These are phyloP conservation scores for Eulemur mongoz DNA, from an alignment of 2,797 vertebrate species.

Conservation along the genomic window DNA sequence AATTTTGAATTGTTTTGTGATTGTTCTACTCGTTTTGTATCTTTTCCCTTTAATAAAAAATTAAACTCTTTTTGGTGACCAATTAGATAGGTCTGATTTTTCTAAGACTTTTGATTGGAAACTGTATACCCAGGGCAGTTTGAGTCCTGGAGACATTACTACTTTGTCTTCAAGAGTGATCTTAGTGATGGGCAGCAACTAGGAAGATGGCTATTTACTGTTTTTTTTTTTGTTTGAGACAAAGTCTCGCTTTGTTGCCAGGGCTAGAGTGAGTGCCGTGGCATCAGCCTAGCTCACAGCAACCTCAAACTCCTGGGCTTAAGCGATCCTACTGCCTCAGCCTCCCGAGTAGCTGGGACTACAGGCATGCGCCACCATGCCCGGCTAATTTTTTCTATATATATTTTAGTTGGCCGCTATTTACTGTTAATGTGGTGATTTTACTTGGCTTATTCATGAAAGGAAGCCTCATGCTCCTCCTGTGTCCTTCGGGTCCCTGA, in stretches of 20 bases:
- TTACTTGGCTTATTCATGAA: conserved; percentile 40
- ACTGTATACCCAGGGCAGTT: background rate
- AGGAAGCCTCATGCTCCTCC: conserved; percentile 7
- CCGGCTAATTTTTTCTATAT: no score
- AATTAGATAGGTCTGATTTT: conserved; percentile 55
- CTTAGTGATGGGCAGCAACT: conserved; percentile 18
- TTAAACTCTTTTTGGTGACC: conserved; percentile 11
- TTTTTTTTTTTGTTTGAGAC: background rate
- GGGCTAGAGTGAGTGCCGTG: no score
- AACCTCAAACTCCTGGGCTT: no score
- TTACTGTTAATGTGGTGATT: conserved; percentile 51
- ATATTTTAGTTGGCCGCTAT: background rate
- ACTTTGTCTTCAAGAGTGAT: conserved; percentile 44
- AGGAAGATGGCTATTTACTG: conserved; percentile 55
- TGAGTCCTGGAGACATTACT: conserved; percentile 23
- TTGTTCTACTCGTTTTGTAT: conserved; percentile 20
- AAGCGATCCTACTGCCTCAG: no score
- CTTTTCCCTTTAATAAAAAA: conserved; percentile 48
- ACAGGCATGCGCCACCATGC: no score
- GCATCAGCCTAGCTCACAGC: no score
- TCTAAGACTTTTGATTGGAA: conserved; percentile 34
- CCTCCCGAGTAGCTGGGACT: no score
- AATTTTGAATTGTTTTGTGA: background rate
- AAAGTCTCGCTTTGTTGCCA: no score
- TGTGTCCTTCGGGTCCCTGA: conserved; percentile 35